Conservation (phyloP, 1,140 invertebrate genomes). For the Anastrepha ludens region DNA sequence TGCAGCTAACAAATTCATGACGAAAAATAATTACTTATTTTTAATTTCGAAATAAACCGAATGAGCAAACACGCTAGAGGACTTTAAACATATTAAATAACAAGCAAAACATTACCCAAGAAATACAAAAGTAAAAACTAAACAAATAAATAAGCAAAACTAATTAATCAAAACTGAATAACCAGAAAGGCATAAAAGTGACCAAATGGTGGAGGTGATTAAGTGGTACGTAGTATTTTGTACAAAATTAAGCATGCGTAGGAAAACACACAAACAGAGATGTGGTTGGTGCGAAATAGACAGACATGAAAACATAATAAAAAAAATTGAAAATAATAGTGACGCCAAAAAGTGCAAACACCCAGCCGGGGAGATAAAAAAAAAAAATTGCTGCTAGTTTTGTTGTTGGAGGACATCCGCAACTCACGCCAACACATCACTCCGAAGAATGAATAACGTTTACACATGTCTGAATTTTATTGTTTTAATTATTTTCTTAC, state of each 20-base stretch:
- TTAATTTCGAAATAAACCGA: conserved; percentile 2
- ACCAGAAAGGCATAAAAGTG: conserved; percentile 38
- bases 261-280: not conserved
- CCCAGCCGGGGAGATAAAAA: not conserved
- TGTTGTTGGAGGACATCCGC: conserved; percentile 10
- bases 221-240: not conserved
- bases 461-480: not conserved
- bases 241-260: conserved; percentile 21
- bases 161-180: conserved; percentile 43
- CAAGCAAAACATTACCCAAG: not conserved
- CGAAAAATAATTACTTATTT: not conserved
- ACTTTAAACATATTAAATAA: conserved; percentile 3
- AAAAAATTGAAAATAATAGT: not conserved
- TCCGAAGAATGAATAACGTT: not conserved
- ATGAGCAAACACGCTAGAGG: not conserved
- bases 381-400: not conserved
- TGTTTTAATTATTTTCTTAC: not conserved
- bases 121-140: not conserved
- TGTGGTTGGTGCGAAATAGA: not conserved
- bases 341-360: not conserved
- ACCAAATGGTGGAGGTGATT: not conserved
- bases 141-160: not conserved
- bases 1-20: conserved; percentile 8
- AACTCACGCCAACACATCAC: not conserved
- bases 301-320: not conserved